phyloP scores from a whole-genome alignment of 1,140 invertebrate species.

The Drosophila lowei region DNA sequence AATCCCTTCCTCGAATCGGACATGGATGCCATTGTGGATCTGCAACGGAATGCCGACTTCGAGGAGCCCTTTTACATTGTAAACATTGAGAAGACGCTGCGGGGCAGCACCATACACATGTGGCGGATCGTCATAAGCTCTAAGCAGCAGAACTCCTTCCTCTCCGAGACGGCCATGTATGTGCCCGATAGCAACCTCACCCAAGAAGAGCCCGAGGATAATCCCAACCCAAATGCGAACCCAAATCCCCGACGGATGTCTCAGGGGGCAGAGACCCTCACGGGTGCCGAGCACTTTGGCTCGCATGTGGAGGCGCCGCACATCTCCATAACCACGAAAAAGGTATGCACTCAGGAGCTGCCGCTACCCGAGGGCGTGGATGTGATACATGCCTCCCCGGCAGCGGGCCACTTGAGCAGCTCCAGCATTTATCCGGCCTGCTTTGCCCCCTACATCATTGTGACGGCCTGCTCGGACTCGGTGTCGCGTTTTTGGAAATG shows the following conservation, averaged over 20 bases:
- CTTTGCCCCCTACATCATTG: conserved; percentile 97
- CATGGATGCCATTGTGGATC: conserved; percentile 94
- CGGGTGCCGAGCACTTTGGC: conserved; percentile 53
- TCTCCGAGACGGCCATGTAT: conserved; percentile 92
- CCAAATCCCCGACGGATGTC: conserved; percentile 59
- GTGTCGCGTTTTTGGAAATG: conserved; percentile 92
- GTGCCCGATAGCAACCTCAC: conserved; percentile 94
- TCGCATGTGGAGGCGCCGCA: conserved; percentile 83
- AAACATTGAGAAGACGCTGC: conserved; percentile 92
- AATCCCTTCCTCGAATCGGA: conserved; percentile 87
- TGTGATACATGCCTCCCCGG: conserved; percentile 95
- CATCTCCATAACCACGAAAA: conserved; percentile 87
- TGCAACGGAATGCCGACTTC: conserved; percentile 92
- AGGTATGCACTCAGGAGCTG: conserved; percentile 92
- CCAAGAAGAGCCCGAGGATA: conserved; percentile 89
- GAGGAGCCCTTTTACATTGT: conserved; percentile 98
- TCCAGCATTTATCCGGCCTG: conserved; percentile 99
- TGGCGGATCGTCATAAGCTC: conserved; percentile 97
- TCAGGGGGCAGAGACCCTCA: conserved; percentile 53
- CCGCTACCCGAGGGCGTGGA: conserved; percentile 95
- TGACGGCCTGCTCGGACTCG: conserved; percentile 96
- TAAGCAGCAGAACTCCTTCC: conserved; percentile 85
- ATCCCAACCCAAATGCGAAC: conserved; percentile 25
- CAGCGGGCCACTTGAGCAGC: conserved; percentile 98
- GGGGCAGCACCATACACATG: conserved; percentile 96